Percentiles rank a stretch among this genome's conserved stretches.
These are phyloP conservation scores for Montipora capricornis DNA, from an alignment of 64 coral and sea anemone species.

Conservation along the genomic window DNA sequence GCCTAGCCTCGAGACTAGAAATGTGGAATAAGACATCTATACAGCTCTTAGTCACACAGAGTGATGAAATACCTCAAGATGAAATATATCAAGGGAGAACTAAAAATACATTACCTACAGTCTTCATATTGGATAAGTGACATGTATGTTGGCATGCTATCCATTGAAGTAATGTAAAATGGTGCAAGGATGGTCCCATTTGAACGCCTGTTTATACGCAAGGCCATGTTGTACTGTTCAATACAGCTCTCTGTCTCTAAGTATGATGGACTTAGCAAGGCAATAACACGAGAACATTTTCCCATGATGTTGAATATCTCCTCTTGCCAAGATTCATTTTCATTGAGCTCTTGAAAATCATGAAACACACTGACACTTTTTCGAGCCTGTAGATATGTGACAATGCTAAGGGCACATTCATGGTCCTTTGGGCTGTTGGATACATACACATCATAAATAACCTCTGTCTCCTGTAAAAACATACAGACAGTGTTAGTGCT, in stretches of 20 bases:
- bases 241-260: slow-evolving; percentile 73
- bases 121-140: slow-evolving; percentile 93
- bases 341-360: slow-evolving; percentile 73
- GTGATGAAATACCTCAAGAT: too few relatives aligned
- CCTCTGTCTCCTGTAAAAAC: slow-evolving; percentile 12
- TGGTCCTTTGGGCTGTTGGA: slow-evolving; percentile 85
- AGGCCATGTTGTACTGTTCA: slow-evolving; percentile 95
- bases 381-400: slow-evolving; percentile 52
- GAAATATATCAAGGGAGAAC: too few relatives aligned
- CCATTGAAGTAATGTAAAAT: slow-evolving; percentile 77
- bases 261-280: slow-evolving; percentile 80
- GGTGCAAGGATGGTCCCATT: slow-evolving; percentile 84
- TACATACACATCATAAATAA: slow-evolving; percentile 85
- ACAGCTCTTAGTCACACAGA: too few relatives aligned
- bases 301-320: slow-evolving; percentile 87
- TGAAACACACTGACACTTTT: slow-evolving; percentile 70
- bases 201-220: slow-evolving; percentile 78
- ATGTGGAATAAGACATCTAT: too few relatives aligned
- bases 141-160: slow-evolving; percentile 92
- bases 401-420: slow-evolving; percentile 50
- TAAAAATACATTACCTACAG: slow-evolving; percentile 70
- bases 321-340: slow-evolving; percentile 88
- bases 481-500: background rate
- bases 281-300: slow-evolving; percentile 84
- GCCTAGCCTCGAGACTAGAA: too few relatives aligned